Base-by-base conservation (phyloP, 2,113 vertebrate species). In the Dipodomys ordii region DNA sequence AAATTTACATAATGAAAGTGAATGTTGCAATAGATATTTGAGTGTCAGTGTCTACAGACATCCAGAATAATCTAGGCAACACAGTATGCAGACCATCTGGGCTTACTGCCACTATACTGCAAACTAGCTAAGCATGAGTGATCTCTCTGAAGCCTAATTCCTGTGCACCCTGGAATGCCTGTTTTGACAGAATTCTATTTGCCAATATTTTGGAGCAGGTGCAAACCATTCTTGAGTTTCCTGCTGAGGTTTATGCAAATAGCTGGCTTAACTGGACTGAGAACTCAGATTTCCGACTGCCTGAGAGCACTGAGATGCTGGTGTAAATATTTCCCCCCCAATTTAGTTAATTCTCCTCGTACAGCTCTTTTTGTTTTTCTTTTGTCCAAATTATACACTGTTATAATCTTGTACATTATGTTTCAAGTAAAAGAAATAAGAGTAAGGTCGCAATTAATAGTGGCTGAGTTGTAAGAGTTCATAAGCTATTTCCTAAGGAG, bases 241-340 rank as follows among this genome's bases (percentile, higher is more conserved):
- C 35, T 90, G 67, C 44, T 90, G 88, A 93, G 89, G 28, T 90
- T 96, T 92, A 77, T 93, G 65, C 86, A 95, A 95, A 93, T 64
- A 4, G 1, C 12, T 90, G 30, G 25, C 73, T 94, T 95, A 83
- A 92, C 88, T 94, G 88, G 60, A 84, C 82, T 82, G 5, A 79
- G 65, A 25, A 9, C 25, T 94, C 68, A 76, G 44, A 93, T 71
- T 80, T 94, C 30, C 53, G 68, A 53, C 60, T 74, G 62, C 7
- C 49, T 83, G 57, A 92, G 30, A 91, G 22, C 82, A 87, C 22
- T 69, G 62, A 87, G 32, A 88, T 44, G 60, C 44, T 35, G 35
- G 20, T 71, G 80, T 86, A 22, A 71, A 30, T 73, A 74, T 76
- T 88, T 95, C 2, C 25, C 5, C 84, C 18, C 25, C 49, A 94